Conservation (phyloP, 2,888 invertebrate species). For the Acrocyrtus sp. region DNA sequence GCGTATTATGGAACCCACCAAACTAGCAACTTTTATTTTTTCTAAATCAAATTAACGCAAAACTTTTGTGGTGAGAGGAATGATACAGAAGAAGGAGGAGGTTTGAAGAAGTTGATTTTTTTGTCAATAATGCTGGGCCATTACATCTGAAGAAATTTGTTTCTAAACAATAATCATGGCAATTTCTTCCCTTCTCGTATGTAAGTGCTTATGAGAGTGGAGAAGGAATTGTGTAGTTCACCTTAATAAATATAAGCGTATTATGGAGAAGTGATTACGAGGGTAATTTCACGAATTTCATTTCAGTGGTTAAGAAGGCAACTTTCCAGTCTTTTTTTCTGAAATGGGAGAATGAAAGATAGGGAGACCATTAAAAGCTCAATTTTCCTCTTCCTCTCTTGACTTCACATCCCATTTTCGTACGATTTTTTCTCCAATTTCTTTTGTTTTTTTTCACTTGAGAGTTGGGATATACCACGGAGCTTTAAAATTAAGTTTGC, state of each 20-base stretch:
- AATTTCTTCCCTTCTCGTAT: not conserved
- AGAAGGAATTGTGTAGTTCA: slow-evolving; percentile 23
- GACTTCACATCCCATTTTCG: not conserved
- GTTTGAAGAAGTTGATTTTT: too few relatives aligned
- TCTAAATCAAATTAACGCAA: too few relatives aligned
- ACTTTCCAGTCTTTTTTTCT: not conserved
- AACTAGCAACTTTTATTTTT: too few relatives aligned
- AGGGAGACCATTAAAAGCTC: slow-evolving; percentile 14
- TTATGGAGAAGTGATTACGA: slow-evolving; percentile 6
- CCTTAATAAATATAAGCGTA: slow-evolving; percentile 15
- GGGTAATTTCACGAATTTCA: not conserved
- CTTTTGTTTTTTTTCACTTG: slow-evolving; percentile 5
- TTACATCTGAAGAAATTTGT: too few relatives aligned
- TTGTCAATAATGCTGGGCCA: too few relatives aligned
- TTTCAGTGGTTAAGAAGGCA: not conserved
- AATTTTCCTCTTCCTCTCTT: slow-evolving; percentile 8
- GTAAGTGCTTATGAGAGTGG: too few relatives aligned
- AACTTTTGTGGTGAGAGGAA: too few relatives aligned
- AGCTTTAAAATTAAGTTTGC: too few relatives aligned
- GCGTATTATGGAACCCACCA: too few relatives aligned
- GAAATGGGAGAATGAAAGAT: not conserved
- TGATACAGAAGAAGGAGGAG: too few relatives aligned
- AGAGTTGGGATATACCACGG: too few relatives aligned
- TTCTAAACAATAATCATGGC: too few relatives aligned
- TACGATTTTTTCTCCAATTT: not conserved